Conservation (phyloP, 2,888 invertebrate species). For the Protonemura montana region DNA sequence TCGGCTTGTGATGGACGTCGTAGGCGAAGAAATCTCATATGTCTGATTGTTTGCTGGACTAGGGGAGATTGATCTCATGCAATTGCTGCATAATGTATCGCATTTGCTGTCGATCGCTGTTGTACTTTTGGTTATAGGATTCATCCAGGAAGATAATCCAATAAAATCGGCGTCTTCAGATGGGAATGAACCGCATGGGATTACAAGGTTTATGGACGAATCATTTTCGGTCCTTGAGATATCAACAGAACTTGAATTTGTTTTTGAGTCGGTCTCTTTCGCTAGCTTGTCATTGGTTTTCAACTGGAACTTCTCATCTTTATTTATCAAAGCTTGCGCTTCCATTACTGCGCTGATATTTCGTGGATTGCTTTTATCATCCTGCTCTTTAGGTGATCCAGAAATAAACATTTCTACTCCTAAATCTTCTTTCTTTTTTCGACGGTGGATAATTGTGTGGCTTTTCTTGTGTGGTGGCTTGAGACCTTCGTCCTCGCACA, state of each 20-base stretch:
- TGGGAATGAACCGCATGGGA: not conserved
- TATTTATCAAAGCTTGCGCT: not conserved
- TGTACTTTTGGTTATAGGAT: not conserved
- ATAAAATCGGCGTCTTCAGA: not conserved
- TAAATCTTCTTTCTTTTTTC: not conserved
- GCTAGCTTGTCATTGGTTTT: not conserved
- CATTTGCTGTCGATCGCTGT: not conserved
- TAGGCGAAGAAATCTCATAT: not conserved
- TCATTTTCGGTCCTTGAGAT: not conserved
- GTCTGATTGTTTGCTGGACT: not conserved
- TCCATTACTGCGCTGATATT: not conserved
- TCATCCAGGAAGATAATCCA: not conserved
- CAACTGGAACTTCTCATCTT: not conserved
- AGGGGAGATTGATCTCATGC: not conserved
- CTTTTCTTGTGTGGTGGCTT: not conserved
- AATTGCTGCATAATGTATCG: not conserved
- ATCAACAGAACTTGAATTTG: too few species aligned
- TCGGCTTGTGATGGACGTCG: not conserved
- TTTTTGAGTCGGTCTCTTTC: too few species aligned
- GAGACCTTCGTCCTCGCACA: not conserved
- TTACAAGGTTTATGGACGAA: not conserved
- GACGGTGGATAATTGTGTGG: not conserved
- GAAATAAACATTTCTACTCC: not conserved
- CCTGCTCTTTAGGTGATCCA: not conserved
- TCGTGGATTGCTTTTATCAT: not conserved